Conservation (phyloP, 2,113 vertebrate genomes). For the Ivindomyrus marchei region DNA sequence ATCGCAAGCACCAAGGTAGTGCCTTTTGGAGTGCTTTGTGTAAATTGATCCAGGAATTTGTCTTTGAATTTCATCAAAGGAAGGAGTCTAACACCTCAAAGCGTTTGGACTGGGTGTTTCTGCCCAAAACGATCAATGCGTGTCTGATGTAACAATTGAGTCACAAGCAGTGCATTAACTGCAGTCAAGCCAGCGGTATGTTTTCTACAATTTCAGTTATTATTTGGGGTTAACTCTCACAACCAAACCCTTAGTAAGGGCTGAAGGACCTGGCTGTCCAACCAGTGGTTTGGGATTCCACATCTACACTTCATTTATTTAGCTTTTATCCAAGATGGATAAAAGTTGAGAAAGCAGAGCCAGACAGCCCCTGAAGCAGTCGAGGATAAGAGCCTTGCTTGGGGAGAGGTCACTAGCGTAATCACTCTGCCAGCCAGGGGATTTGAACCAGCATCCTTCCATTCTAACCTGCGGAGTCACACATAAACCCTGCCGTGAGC, state of each 20-base stretch:
- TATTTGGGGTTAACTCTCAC: neutral
- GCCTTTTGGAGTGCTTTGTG: neutral
- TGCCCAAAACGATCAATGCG: constrained; percentile 43
- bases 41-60: constrained; percentile 1
- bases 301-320: neutral
- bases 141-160: neutral
- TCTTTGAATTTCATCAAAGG: neutral
- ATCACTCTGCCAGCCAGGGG: neutral
- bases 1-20: neutral
- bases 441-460: neutral
- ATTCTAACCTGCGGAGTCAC: neutral
- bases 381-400: neutral
- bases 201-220: neutral
- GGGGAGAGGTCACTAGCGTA: neutral
- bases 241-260: neutral
- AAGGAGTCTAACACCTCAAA: too few relatives aligned
- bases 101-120: neutral
- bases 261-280: neutral
- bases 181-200: neutral
- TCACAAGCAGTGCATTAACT: neutral
- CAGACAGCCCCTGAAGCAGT: neutral
- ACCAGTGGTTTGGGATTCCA: neutral
- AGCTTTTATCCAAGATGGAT: neutral
- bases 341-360: neutral
- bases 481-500: neutral